Evolutionary conservation across 2,888 invertebrate species (phyloP).

Genomic region (Eristalis intricaria): DNA sequence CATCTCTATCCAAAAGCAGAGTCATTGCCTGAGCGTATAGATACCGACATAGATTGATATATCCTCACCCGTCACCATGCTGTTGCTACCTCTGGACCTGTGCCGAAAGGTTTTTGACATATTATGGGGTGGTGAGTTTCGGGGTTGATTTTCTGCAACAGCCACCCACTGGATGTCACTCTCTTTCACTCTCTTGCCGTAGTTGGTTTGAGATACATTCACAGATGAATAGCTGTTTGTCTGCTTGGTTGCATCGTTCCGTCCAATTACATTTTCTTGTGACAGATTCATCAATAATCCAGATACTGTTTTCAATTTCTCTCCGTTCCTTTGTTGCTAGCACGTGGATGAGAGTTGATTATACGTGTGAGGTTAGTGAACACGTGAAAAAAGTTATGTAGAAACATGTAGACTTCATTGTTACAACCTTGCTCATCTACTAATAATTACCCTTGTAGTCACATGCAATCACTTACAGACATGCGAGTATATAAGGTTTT

Average conservation of each 20-base stretch:
- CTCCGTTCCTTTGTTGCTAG: constrained; percentile 18
- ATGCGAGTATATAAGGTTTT: too few species aligned
- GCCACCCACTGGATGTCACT: constrained; percentile 24
- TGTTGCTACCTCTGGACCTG: constrained; percentile 1
- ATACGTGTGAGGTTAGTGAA: constrained; percentile 39
- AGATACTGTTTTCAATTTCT: constrained; percentile 72
- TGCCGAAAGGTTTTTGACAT: constrained; percentile 63
- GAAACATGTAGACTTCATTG: constrained; percentile 5
- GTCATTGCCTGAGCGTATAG: constrained; percentile 51
- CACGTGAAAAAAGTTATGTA: constrained; percentile 43
- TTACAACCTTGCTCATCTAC: neutral
- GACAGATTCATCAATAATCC: constrained; percentile 74
- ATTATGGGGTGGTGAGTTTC: constrained; percentile 55
- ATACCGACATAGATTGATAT: constrained; percentile 65
- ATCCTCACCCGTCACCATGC: constrained; percentile 32
- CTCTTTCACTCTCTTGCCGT: constrained; percentile 59
- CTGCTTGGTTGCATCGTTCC: constrained; percentile 73
- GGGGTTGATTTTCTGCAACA: constrained; percentile 46
- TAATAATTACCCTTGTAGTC: neutral
- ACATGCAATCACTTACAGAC: too few species aligned
- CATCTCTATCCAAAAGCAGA: constrained; percentile 58
- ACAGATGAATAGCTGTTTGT: constrained; percentile 73
- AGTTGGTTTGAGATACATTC: constrained; percentile 68
- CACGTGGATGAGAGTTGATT: constrained; percentile 7
- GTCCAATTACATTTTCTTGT: constrained; percentile 74